phyloP scores from a whole-genome alignment of 2,888 invertebrate species.

The Yponomeuta sedellus region DNA sequence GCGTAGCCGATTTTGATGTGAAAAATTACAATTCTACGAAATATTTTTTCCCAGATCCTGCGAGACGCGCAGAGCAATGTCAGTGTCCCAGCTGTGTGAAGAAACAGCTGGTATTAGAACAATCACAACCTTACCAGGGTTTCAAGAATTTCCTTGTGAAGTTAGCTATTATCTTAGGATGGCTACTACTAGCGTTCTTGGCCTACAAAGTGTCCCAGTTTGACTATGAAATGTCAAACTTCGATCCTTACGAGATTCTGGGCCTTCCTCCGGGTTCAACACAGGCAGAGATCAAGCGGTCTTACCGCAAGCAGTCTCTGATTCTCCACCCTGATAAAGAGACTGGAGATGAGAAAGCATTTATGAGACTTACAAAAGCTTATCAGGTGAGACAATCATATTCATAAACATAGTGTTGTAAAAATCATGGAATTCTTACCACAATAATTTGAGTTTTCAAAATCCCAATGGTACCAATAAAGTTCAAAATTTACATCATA shows the following conservation, averaged over 20 bases:
- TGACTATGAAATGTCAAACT: constrained; percentile 98
- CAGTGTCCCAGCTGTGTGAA: constrained; percentile 91
- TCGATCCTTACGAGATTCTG: constrained; percentile 98
- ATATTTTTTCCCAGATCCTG: constrained; percentile 79
- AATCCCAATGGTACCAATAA: too few species aligned
- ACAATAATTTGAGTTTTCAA: too few species aligned
- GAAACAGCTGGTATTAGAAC: constrained; percentile 88
- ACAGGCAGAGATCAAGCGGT: constrained; percentile 93
- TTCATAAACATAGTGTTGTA: not conserved
- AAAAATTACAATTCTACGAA: not conserved
- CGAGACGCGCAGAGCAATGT: constrained; percentile 86
- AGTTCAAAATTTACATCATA: too few species aligned
- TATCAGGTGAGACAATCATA: constrained; percentile 80
- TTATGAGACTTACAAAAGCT: constrained; percentile 97
- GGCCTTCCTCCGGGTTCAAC: constrained; percentile 92
- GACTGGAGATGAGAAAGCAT: constrained; percentile 96
- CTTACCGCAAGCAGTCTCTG: constrained; percentile 94
- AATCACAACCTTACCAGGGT: constrained; percentile 92
- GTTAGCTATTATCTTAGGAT: constrained; percentile 85
- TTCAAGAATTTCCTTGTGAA: constrained; percentile 89
- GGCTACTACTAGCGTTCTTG: constrained; percentile 86
- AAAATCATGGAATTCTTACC: too few species aligned
- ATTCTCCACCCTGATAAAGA: constrained; percentile 98
- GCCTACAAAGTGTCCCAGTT: constrained; percentile 96
- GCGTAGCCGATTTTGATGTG: not conserved